phyloP scores from a whole-genome alignment of 2,888 invertebrate species.

The Biston betularia region DNA sequence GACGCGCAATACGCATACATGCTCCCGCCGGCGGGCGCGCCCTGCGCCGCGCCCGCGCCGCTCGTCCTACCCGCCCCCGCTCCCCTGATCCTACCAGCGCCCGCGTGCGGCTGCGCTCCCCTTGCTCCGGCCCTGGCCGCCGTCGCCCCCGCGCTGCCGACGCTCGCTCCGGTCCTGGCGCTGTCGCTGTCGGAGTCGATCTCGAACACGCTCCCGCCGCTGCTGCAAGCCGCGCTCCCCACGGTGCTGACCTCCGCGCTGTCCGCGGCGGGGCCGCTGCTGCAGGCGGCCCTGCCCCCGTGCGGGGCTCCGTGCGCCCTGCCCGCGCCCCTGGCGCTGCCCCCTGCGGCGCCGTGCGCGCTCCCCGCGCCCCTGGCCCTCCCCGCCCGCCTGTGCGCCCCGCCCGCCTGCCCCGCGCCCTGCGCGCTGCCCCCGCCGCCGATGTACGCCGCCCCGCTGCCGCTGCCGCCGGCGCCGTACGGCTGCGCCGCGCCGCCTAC shows the following conservation, averaged over 20 bases:
- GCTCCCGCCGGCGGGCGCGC: constrained; percentile 19
- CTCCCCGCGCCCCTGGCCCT: constrained; percentile 7
- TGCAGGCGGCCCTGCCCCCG: constrained; percentile 51
- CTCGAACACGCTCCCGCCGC: constrained; percentile 54
- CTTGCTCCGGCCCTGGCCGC: constrained; percentile 43
- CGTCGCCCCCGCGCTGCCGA: constrained; percentile 42
- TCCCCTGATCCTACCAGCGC: constrained; percentile 32
- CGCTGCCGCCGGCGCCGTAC: constrained; percentile 13
- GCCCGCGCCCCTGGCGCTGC: constrained; percentile 11
- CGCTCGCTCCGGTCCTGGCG: constrained; percentile 52
- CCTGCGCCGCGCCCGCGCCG: constrained; percentile 30
- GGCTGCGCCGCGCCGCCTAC: constrained; percentile 11
- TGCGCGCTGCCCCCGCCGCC: constrained; percentile 26
- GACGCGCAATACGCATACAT: constrained; percentile 41
- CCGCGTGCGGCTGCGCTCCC: constrained; percentile 22
- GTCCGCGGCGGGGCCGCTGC: constrained; percentile 58
- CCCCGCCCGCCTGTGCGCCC: constrained; percentile 12
- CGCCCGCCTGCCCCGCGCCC: constrained; percentile 17
- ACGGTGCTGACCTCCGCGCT: constrained; percentile 62
- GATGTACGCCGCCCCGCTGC: constrained; percentile 25
- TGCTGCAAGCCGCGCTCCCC: constrained; percentile 56
- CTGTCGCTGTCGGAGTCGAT: constrained; percentile 52
- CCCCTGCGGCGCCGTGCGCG: constrained; percentile 20
- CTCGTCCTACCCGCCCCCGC: constrained; percentile 36
- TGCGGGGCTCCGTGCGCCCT: constrained; percentile 25